Percentiles rank a stretch among this genome's conserved stretches.
Conservation (phyloP, 2,888 invertebrate genomes). For the Tipula unca region DNA sequence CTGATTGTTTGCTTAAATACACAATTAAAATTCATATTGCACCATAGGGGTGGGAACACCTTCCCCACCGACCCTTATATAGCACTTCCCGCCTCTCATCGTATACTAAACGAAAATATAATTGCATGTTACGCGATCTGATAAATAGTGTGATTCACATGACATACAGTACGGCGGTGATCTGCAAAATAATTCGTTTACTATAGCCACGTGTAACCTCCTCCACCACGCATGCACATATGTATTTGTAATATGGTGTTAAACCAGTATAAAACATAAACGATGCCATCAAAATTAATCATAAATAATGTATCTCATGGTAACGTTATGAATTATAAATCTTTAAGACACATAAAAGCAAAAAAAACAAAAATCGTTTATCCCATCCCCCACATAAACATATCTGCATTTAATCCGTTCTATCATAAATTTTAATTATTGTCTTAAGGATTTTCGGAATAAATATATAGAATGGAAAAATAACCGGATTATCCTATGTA, state of each 20-base stretch:
- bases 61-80: too few relatives aligned
- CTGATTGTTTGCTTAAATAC: background rate
- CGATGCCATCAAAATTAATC: background rate
- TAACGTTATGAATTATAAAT: background rate
- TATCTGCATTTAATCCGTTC: background rate
- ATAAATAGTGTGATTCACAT: background rate
- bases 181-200: background rate
- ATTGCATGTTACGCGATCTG: background rate
- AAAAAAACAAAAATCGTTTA: background rate
- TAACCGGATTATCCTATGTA: background rate
- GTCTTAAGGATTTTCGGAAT: background rate
- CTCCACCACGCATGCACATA: too few relatives aligned
- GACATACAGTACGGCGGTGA: background rate
- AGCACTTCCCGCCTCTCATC: background rate
- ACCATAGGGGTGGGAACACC: background rate
- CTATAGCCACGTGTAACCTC: background rate
- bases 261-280: background rate
- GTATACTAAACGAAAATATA: background rate
- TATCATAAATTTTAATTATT: constrained; percentile 8
- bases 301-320: background rate
- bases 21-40: background rate
- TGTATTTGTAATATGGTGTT: too few relatives aligned
- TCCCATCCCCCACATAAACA: background rate
- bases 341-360: background rate
- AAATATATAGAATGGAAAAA: background rate